Evolutionary conservation across 2,888 invertebrate species (phyloP).

Genomic region (Cephus nigrinus): DNA sequence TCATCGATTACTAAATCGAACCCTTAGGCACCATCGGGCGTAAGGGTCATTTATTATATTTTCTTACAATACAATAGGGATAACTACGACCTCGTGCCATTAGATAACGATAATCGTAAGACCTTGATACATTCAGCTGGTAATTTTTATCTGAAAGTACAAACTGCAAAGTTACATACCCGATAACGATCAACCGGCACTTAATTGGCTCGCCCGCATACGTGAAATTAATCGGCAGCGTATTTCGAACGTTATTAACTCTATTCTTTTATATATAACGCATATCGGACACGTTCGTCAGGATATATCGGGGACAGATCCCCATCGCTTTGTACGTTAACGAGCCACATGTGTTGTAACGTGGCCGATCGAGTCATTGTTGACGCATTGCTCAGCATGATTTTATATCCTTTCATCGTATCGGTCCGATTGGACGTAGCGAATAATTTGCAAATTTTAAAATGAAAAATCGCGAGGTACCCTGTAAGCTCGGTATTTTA

Average conservation of each 20-base stretch:
- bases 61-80: slow-evolving; percentile 2
- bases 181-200: neutral
- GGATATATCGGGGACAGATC: slow-evolving; percentile 2
- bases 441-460: neutral
- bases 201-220: neutral
- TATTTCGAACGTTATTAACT: neutral
- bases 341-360: neutral
- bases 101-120: neutral
- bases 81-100: slow-evolving; percentile 10
- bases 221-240: neutral
- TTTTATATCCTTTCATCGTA: neutral
- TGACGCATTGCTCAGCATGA: neutral
- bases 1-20: neutral
- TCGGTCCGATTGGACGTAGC: neutral
- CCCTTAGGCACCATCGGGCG: neutral
- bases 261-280: neutral
- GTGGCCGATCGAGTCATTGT: neutral
- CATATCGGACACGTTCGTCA: neutral
- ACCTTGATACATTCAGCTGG: neutral
- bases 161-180: neutral
- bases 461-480: neutral
- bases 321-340: neutral
- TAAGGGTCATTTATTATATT: slow-evolving; percentile 1
- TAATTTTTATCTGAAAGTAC: neutral
- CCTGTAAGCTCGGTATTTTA: neutral